A percentile compares a stretch with the other conserved stretches of the same genome.
phyloP scores from a whole-genome alignment of 2,113 vertebrate genomes.

The Pipa parva region DNA sequence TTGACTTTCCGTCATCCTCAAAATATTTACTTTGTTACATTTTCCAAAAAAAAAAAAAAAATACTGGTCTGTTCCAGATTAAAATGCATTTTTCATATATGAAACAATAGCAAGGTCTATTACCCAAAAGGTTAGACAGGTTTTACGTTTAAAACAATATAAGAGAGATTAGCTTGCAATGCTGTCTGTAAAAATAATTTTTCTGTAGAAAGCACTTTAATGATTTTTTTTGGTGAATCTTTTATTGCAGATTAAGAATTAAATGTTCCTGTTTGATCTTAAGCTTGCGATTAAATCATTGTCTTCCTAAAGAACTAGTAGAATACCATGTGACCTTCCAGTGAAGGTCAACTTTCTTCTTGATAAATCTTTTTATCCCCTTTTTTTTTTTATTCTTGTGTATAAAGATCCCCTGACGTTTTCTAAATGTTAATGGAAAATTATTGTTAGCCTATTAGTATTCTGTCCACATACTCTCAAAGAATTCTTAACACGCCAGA shows the following conservation, averaged over 20 bases:
- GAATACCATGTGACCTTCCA: neutral
- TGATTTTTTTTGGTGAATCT: too few relatives aligned
- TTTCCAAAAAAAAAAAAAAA: neutral
- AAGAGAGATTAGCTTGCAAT: too few relatives aligned
- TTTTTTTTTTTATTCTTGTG: slow-evolving; percentile 5
- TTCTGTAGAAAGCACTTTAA: too few relatives aligned
- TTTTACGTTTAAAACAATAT: too few relatives aligned
- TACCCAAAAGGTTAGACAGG: neutral
- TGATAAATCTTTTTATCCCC: neutral
- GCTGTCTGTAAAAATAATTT: too few relatives aligned
- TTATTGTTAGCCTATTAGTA: slow-evolving; percentile 33
- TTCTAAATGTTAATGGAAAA: slow-evolving; percentile 9
- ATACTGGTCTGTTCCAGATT: neutral
- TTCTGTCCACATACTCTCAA: slow-evolving; percentile 24
- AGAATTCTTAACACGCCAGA: slow-evolving; percentile 17
- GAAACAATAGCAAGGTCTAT: neutral
- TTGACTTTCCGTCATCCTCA: neutral
- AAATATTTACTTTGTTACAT: neutral
- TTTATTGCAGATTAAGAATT: too few relatives aligned
- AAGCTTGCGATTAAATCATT: neutral
- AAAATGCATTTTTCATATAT: neutral
- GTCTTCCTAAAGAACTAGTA: neutral
- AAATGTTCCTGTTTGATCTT: neutral
- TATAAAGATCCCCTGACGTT: slow-evolving; percentile 4
- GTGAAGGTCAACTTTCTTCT: neutral